phyloP scores from a whole-genome alignment of 1,140 invertebrate species.

The Bombyx mori region DNA sequence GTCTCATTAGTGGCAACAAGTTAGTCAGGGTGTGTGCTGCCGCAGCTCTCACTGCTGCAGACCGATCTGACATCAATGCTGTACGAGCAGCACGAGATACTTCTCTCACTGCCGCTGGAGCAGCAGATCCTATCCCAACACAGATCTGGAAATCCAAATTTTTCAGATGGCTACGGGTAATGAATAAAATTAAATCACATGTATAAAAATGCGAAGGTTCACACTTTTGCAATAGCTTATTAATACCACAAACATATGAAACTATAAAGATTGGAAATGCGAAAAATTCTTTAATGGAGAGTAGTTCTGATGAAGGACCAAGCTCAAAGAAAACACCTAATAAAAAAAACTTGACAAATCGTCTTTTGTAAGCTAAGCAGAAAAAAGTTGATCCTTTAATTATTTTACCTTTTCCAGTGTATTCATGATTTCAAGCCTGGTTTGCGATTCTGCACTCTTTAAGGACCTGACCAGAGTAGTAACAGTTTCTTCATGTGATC shows the following conservation, averaged over 20 bases:
- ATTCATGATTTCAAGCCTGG: constrained; percentile 95
- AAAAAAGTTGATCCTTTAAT: constrained; percentile 22
- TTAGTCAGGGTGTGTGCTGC: constrained; percentile 38
- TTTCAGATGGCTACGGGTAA: no score
- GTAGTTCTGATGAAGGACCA: constrained; percentile 39
- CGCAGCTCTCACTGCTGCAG: constrained; percentile 38
- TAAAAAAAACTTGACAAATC: constrained; percentile 31
- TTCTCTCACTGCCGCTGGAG: constrained; percentile 42
- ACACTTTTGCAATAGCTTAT: constrained; percentile 28
- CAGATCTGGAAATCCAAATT: constrained; percentile 34
- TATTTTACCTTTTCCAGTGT: constrained; percentile 89
- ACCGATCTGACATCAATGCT: constrained; percentile 39
- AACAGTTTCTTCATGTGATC: constrained; percentile 98
- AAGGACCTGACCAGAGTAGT: constrained; percentile 92
- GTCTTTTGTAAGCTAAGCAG: constrained; percentile 18
- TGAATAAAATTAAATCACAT: no score
- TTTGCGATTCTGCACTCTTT: constrained; percentile 95
- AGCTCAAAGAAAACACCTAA: constrained; percentile 16
- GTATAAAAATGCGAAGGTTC: no score
- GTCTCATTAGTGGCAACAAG: constrained; percentile 42
- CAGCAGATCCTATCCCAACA: constrained; percentile 59
- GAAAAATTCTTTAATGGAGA: constrained; percentile 44
- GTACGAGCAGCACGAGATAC: constrained; percentile 46
- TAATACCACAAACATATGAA: constrained; percentile 40
- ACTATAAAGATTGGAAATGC: constrained; percentile 22